Conservation (phyloP, 2,797 vertebrate species). For the Xiphorhynchus erythropygius region DNA sequence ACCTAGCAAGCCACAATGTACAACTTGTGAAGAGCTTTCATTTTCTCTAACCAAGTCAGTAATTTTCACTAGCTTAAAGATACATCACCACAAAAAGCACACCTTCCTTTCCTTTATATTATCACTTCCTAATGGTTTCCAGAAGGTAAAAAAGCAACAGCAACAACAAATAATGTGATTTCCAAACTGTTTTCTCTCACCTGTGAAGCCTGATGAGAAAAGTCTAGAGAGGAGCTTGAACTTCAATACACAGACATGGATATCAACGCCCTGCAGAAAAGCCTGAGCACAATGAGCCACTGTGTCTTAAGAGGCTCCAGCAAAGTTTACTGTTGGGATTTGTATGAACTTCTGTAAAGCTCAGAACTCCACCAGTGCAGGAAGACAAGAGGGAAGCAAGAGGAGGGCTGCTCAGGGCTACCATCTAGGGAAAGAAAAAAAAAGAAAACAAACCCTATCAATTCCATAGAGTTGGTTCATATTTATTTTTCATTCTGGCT, state of each 20-base stretch:
- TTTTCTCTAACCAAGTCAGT: constrained; percentile 29
- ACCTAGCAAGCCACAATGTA: background rate
- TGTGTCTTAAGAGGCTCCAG: background rate
- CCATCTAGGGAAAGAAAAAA: background rate
- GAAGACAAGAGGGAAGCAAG: background rate
- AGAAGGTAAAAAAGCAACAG: background rate
- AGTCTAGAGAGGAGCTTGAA: background rate
- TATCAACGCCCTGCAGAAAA: background rate
- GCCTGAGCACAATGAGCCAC: background rate
- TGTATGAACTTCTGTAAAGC: background rate
- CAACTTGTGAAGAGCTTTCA: background rate
- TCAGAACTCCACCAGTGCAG: background rate
- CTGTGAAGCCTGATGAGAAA: background rate
- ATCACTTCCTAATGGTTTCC: background rate
- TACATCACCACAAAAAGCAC: background rate
- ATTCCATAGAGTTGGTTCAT: background rate
- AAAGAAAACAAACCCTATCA: background rate
- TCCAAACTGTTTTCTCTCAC: background rate
- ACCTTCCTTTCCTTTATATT: background rate
- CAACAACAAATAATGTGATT: background rate
- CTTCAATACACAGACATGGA: background rate
- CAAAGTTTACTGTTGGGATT: background rate
- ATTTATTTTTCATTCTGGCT: background rate
- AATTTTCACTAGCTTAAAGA: constrained; percentile 16
- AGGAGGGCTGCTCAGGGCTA: background rate